A percentile compares a stretch with the other conserved stretches of the same genome.
phyloP scores from a whole-genome alignment of 2,113 vertebrate genomes.

The Antennarius striatus region DNA sequence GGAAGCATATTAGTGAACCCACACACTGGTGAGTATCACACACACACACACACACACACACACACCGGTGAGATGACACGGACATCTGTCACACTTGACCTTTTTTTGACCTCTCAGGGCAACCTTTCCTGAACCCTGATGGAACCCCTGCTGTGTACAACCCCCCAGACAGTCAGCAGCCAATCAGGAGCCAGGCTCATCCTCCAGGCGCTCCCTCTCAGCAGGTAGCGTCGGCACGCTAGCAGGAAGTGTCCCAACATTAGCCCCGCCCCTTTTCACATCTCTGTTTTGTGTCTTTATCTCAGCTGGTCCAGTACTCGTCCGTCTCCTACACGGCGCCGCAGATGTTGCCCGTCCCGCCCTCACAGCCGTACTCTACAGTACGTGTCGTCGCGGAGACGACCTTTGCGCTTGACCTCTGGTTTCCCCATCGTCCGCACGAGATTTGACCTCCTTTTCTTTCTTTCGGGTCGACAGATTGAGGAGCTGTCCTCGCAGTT shows the following conservation, averaged over 20 bases:
- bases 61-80: neutral
- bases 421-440: neutral
- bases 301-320: constrained; percentile 85
- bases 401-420: neutral
- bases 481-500: constrained; percentile 90
- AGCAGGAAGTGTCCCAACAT: neutral
- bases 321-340: constrained; percentile 88
- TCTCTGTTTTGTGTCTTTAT: constrained; percentile 40
- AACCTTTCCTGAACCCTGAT: constrained; percentile 95
- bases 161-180: constrained; percentile 86
- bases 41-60: constrained; percentile 2
- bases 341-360: constrained; percentile 87
- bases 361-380: constrained; percentile 87
- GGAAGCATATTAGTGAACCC: constrained; percentile 96
- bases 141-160: constrained; percentile 94
- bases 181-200: constrained; percentile 81
- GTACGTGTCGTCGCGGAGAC: constrained; percentile 70
- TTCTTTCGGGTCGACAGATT: constrained; percentile 55
- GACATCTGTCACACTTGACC: constrained; percentile 11
- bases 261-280: neutral
- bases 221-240: constrained; percentile 76
- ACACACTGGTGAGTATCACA: constrained; percentile 84
- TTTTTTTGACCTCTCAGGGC: constrained; percentile 79
- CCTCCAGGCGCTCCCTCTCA: constrained; percentile 67
- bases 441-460: constrained; percentile 29